A percentile compares a stretch with the other conserved stretches of the same genome.
Evolutionary conservation across 1,140 invertebrate species (phyloP).

Genomic region (Drosophila punjabiensis): DNA sequence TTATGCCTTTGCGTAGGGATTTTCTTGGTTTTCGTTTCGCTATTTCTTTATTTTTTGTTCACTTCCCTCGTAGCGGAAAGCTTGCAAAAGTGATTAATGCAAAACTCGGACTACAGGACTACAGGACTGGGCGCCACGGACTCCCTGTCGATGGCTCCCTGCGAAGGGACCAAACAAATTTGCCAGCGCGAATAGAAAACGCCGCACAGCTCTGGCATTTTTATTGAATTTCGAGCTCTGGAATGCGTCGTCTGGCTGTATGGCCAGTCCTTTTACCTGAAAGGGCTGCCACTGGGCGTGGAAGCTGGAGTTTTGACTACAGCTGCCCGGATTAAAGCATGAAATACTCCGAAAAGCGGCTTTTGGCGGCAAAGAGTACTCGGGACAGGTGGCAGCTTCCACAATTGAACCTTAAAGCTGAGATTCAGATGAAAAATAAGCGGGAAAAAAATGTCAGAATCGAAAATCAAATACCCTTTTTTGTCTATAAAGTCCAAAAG

Average conservation of each 20-base stretch:
- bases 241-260: constrained; percentile 53
- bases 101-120: constrained; percentile 60
- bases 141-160: constrained; percentile 19
- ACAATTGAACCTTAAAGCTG: constrained; percentile 36
- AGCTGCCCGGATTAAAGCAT: constrained; percentile 75
- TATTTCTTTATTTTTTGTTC: constrained; percentile 48
- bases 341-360: constrained; percentile 67
- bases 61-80: constrained; percentile 47
- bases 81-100: constrained; percentile 83
- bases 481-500: neutral
- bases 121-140: constrained; percentile 22
- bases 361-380: constrained; percentile 58
- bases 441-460: too few relatives aligned
- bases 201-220: constrained; percentile 69
- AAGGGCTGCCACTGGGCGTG: constrained; percentile 5
- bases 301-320: constrained; percentile 64
- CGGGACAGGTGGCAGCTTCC: constrained; percentile 29
- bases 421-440: neutral
- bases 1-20: constrained; percentile 76
- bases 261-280: constrained; percentile 66
- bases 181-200: constrained; percentile 69
- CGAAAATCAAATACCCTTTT: constrained; percentile 1
- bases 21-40: constrained; percentile 55
- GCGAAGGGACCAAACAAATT: constrained; percentile 43
- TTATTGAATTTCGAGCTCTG: constrained; percentile 78